Conservation (phyloP, 1,140 invertebrate species). For the Drosophila pallidifrons region DNA sequence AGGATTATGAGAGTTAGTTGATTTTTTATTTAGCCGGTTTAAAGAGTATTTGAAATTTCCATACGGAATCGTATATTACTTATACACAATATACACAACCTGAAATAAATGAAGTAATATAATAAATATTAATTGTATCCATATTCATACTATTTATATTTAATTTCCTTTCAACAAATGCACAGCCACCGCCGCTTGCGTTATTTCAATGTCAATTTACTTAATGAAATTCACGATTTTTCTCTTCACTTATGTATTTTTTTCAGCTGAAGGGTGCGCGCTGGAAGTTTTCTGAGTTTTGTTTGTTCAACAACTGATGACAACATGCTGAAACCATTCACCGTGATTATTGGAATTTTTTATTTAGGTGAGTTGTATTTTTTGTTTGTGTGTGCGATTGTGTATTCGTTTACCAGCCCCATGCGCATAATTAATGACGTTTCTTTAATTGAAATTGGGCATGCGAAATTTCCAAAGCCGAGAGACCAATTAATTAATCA, state of each 20-base stretch:
- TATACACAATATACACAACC: neutral
- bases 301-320: conserved; percentile 64
- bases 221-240: conserved; percentile 66
- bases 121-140: neutral
- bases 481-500: conserved; percentile 57
- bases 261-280: conserved; percentile 56
- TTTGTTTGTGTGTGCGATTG: neutral
- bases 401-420: neutral
- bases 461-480: conserved; percentile 47
- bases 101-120: neutral
- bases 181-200: neutral
- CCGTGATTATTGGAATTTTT: conserved; percentile 77
- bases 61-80: neutral
- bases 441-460: conserved; percentile 60
- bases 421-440: conserved; percentile 58
- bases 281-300: conserved; percentile 46
- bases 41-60: neutral
- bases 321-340: conserved; percentile 75
- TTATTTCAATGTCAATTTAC: conserved; percentile 48
- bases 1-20: too few relatives aligned
- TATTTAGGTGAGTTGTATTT: conserved; percentile 71
- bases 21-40: neutral
- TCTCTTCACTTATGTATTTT: conserved; percentile 7
- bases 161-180: conserved; percentile 16
- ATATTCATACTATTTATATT: conserved; percentile 36